Conservation (phyloP, 2,113 vertebrate species). For the Fukomys damarensis region DNA sequence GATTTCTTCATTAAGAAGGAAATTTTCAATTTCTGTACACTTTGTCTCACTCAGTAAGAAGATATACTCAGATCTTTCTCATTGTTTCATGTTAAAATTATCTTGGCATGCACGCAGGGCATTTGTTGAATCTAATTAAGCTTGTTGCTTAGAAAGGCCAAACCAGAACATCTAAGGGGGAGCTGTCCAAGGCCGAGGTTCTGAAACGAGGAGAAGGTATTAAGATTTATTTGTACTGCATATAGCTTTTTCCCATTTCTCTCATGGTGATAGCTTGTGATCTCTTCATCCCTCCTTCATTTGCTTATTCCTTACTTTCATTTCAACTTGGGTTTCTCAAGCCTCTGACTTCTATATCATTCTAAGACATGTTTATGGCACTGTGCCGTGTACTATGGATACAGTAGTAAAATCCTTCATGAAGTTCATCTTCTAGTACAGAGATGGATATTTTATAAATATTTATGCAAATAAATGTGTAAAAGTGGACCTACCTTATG, state of each 20-base stretch:
- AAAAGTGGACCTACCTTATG: neutral
- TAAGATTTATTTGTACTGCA: neutral
- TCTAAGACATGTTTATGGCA: neutral
- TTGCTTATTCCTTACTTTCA: neutral
- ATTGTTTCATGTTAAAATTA: neutral
- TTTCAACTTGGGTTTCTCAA: neutral
- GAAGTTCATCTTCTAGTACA: neutral
- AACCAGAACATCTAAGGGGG: neutral
- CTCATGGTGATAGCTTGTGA: neutral
- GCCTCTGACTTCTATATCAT: neutral
- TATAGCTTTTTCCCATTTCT: neutral
- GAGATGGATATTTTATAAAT: neutral
- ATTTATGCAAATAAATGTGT: neutral
- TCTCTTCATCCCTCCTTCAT: neutral
- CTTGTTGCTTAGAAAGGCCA: neutral
- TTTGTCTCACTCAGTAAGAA: constrained; percentile 17
- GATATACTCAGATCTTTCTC: neutral
- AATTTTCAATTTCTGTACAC: constrained; percentile 31
- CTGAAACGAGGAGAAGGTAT: neutral
- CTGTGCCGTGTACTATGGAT: neutral
- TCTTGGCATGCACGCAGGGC: neutral
- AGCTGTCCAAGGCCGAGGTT: neutral
- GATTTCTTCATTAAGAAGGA: constrained; percentile 64
- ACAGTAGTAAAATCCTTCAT: no score
- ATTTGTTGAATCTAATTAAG: constrained; percentile 53